phyloP scores from a whole-genome alignment of 2,888 invertebrate species.

The Syrphus vitripennis region DNA sequence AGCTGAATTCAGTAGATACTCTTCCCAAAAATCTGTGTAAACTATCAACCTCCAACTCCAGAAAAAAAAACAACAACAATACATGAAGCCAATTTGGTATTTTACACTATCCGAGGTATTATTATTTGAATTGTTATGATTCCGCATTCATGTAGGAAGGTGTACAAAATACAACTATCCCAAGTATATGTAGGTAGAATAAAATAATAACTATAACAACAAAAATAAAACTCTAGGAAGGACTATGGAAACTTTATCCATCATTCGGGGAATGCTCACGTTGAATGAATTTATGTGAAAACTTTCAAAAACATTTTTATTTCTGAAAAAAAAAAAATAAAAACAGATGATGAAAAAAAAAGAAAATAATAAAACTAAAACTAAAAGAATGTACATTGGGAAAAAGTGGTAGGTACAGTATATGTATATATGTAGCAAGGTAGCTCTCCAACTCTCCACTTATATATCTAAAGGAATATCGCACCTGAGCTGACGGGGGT shows the following conservation, averaged over 20 bases:
- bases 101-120: not conserved
- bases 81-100: slow-evolving; percentile 5
- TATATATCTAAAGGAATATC: slow-evolving; percentile 45
- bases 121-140: slow-evolving; percentile 18
- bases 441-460: not conserved
- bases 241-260: slow-evolving; percentile 46
- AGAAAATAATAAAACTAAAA: slow-evolving; percentile 25
- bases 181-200: not conserved
- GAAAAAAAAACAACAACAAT: not conserved
- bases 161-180: not conserved
- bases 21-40: too few relatives aligned
- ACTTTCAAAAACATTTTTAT: slow-evolving; percentile 68
- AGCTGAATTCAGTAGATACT: too few relatives aligned
- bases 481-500: slow-evolving; percentile 59
- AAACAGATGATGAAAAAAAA: not conserved
- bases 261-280: slow-evolving; percentile 52
- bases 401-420: slow-evolving; percentile 16
- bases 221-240: not conserved
- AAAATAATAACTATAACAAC: not conserved
- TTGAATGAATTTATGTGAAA: slow-evolving; percentile 68
- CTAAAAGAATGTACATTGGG: slow-evolving; percentile 51
- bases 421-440: too few relatives aligned
- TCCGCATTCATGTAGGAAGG: not conserved
- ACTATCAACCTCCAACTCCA: not conserved
- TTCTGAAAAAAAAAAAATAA: slow-evolving; percentile 14